Evolutionary conservation across 2,797 vertebrate genomes (phyloP).

Genomic region (Coregonus sp.): DNA sequence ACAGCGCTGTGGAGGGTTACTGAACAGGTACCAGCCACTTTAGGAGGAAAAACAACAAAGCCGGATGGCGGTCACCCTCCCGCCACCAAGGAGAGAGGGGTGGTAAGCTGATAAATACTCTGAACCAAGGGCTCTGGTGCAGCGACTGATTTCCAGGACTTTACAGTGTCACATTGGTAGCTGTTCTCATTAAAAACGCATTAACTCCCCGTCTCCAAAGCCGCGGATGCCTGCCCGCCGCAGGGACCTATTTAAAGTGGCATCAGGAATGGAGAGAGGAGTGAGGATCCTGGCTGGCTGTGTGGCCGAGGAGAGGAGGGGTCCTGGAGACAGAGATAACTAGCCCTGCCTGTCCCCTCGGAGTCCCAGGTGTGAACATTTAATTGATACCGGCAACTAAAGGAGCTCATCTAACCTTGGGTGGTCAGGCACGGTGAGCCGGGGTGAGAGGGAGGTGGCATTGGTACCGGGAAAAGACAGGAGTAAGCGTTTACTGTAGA

Average conservation of each 20-base stretch:
- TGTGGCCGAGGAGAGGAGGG: no score
- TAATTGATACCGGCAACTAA: constrained; percentile 79
- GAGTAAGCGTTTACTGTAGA: constrained; percentile 67
- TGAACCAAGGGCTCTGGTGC: constrained; percentile 62
- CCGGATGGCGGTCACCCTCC: background rate
- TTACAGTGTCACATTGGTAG: constrained; percentile 67
- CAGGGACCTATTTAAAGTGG: constrained; percentile 70
- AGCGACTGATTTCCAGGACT: constrained; percentile 57
- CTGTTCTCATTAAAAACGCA: constrained; percentile 78
- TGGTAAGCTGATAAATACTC: constrained; percentile 67
- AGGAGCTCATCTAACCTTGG: constrained; percentile 66
- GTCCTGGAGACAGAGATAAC: constrained; percentile 34
- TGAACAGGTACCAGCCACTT: constrained; percentile 50
- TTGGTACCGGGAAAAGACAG: constrained; percentile 50
- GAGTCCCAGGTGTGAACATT: constrained; percentile 56
- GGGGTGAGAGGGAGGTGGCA: constrained; percentile 8
- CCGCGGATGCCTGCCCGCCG: constrained; percentile 56
- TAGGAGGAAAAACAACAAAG: constrained; percentile 31
- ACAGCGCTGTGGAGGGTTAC: constrained; percentile 37
- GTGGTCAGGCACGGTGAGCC: constrained; percentile 12
- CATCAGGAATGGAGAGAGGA: constrained; percentile 36
- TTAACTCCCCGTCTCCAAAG: constrained; percentile 72
- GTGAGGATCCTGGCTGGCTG: constrained; percentile 3
- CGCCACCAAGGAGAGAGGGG: constrained; percentile 14
- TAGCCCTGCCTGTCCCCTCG: constrained; percentile 44